These are phyloP conservation scores for Pseudomugil gertrudae DNA, from an alignment of 2,797 vertebrate genomes.

Conservation along the genomic window DNA sequence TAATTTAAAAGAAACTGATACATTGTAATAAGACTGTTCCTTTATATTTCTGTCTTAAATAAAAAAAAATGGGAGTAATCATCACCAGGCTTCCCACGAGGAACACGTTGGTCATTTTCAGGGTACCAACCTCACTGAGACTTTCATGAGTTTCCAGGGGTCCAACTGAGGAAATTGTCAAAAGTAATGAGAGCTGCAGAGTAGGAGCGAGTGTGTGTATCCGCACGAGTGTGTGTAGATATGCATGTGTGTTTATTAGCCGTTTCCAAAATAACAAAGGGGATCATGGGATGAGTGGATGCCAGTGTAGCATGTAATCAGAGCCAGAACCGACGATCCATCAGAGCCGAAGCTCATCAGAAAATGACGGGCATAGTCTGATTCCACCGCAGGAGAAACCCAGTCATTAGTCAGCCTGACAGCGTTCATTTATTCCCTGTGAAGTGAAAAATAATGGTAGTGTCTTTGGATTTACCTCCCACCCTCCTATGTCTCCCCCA, in stretches of 20 bases:
- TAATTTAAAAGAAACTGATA: no score
- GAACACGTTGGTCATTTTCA: conserved; percentile 9
- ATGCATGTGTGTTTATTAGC: conserved; percentile 44
- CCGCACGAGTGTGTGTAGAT: conserved; percentile 7
- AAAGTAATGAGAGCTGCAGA: conserved; percentile 35
- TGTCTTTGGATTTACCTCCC: conserved; percentile 58
- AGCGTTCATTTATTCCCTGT: conserved; percentile 59
- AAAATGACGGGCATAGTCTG: conserved; percentile 59
- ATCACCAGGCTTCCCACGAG: no score
- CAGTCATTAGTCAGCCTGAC: conserved; percentile 74
- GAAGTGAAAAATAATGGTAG: conserved; percentile 63
- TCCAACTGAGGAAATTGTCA: conserved; percentile 30
- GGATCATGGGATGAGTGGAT: conserved; percentile 61
- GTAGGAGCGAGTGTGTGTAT: neutral
- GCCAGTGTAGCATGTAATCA: conserved; percentile 69
- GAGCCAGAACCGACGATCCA: conserved; percentile 72
- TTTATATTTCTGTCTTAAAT: no score
- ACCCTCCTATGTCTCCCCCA: conserved; percentile 3
- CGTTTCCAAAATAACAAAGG: conserved; percentile 63
- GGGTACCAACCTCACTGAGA: conserved; percentile 12
- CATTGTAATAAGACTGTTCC: no score
- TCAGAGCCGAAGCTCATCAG: conserved; percentile 55
- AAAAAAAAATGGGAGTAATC: no score
- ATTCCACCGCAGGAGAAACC: conserved; percentile 68
- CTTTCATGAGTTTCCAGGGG: conserved; percentile 20